Evolutionary conservation across 2,797 vertebrate genomes (phyloP).

Genomic region (Dallia pectoralis): DNA sequence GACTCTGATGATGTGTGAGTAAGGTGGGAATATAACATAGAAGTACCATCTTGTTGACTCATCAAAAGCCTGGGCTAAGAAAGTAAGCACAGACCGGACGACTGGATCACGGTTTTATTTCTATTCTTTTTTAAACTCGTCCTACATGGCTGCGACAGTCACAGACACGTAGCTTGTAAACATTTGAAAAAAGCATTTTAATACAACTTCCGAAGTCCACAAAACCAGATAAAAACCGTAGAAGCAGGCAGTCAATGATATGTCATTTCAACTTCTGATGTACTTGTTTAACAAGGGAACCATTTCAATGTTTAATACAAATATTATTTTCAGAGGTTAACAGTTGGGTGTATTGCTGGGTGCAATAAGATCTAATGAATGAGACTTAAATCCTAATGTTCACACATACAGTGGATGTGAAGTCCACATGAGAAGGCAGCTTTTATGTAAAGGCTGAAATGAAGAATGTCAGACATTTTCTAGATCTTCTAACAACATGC

Average conservation of each 20-base stretch:
- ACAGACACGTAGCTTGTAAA: slow-evolving; percentile 74
- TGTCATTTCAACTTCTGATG: slow-evolving; percentile 26
- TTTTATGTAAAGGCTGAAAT: too few species aligned
- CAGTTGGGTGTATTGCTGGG: slow-evolving; percentile 8
- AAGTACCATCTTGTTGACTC: too few species aligned
- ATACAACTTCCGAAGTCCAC: slow-evolving; percentile 53
- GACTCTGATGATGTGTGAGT: not conserved
- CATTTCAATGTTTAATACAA: not conserved
- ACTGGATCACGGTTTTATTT: slow-evolving; percentile 28
- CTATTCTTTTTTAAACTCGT: slow-evolving; percentile 42
- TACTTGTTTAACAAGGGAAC: not conserved
- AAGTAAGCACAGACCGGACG: slow-evolving; percentile 17
- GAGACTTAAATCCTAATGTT: slow-evolving; percentile 35
- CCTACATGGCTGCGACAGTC: slow-evolving; percentile 53
- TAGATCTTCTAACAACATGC: too few species aligned
- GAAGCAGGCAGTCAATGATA: slow-evolving; percentile 21
- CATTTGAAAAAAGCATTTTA: slow-evolving; percentile 63
- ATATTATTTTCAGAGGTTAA: slow-evolving; percentile 8
- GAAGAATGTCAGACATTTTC: too few species aligned
- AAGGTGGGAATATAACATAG: not conserved
- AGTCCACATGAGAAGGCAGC: too few species aligned
- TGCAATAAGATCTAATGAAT: slow-evolving; percentile 12
- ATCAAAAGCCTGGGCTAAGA: slow-evolving; percentile 5
- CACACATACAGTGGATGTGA: not conserved
- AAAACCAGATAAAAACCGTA: slow-evolving; percentile 41